A percentile compares a stretch with the other conserved stretches of the same genome.
Evolutionary conservation across 92 coral and sea anemone genomes (phyloP).

Genomic region (Palythoa heliodiscus): DNA sequence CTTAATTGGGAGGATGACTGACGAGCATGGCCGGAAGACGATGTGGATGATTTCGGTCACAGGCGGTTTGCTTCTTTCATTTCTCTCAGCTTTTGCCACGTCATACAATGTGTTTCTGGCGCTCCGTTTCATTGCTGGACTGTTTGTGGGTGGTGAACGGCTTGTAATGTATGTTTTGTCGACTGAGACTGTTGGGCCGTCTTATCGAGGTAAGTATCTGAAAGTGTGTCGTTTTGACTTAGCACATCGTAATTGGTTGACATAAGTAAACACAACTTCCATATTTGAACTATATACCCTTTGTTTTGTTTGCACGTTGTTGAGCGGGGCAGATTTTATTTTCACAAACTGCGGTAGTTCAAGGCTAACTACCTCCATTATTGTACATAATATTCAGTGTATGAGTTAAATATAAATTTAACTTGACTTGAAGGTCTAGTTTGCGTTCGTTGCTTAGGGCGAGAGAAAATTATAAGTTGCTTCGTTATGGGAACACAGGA

Average conservation of each 20-base stretch:
- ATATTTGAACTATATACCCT: not conserved
- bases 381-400: too few species aligned
- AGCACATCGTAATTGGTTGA: not conserved
- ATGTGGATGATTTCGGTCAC: conserved; percentile 63
- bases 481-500: too few species aligned
- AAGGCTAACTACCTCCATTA: too few species aligned
- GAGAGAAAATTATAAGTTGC: too few species aligned
- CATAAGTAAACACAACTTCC: not conserved
- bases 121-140: conserved; percentile 73
- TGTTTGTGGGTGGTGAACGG: conserved; percentile 75
- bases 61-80: conserved; percentile 43
- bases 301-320: not conserved
- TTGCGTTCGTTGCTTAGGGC: too few species aligned
- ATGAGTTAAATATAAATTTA: too few species aligned
- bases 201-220: conserved; percentile 73
- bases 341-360: too few species aligned
- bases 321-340: too few species aligned
- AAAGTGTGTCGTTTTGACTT: not conserved
- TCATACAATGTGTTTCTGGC: conserved; percentile 68
- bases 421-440: too few species aligned
- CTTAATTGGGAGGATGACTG: conserved; percentile 68
- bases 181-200: conserved; percentile 83
- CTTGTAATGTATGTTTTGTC: conserved; percentile 74
- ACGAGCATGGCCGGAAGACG: conserved; percentile 74
- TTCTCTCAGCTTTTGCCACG: conserved; percentile 80